phyloP scores from a whole-genome alignment of 2,888 invertebrate genomes.

The Autographa gamma region DNA sequence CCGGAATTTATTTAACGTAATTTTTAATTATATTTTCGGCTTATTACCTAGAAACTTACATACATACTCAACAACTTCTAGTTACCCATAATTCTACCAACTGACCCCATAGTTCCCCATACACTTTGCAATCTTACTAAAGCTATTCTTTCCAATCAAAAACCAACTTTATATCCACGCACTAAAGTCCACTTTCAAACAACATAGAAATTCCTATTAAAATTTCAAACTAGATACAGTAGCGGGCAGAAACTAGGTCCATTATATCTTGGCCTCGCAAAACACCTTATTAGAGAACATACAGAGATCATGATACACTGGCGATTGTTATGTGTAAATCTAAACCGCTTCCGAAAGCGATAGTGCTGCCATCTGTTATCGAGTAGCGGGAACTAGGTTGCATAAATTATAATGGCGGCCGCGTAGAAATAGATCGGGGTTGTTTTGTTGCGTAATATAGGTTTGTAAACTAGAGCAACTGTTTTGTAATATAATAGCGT shows the following conservation, averaged over 20 bases:
- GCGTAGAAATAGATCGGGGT: slow-evolving; percentile 21
- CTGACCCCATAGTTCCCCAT: background rate
- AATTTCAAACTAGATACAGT: slow-evolving; percentile 55
- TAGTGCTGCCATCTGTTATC: slow-evolving; percentile 65
- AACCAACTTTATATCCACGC: accelerated
- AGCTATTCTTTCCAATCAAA: slow-evolving; percentile 6
- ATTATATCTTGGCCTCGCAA: slow-evolving; percentile 46
- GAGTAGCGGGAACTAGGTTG: slow-evolving; percentile 62
- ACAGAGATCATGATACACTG: slow-evolving; percentile 58
- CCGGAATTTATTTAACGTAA: too few relatives aligned
- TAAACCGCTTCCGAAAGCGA: slow-evolving; percentile 63
- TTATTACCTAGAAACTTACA: too few relatives aligned
- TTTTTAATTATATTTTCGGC: too few relatives aligned
- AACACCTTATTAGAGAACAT: slow-evolving; percentile 22
- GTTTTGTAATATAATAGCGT: too few relatives aligned
- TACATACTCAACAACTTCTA: too few relatives aligned
- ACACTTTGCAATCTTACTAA: slow-evolving; percentile 5
- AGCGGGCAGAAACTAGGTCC: slow-evolving; percentile 33
- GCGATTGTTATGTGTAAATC: slow-evolving; percentile 63
- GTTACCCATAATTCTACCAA: slow-evolving; percentile 6
- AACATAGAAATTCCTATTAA: slow-evolving; percentile 47
- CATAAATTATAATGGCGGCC: slow-evolving; percentile 34
- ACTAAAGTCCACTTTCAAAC: slow-evolving; percentile 1
- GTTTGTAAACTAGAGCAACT: background rate
- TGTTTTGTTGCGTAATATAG: slow-evolving; percentile 16